Conservation (phyloP, 2,113 vertebrate species). For the Erythrolamprus reginae region DNA sequence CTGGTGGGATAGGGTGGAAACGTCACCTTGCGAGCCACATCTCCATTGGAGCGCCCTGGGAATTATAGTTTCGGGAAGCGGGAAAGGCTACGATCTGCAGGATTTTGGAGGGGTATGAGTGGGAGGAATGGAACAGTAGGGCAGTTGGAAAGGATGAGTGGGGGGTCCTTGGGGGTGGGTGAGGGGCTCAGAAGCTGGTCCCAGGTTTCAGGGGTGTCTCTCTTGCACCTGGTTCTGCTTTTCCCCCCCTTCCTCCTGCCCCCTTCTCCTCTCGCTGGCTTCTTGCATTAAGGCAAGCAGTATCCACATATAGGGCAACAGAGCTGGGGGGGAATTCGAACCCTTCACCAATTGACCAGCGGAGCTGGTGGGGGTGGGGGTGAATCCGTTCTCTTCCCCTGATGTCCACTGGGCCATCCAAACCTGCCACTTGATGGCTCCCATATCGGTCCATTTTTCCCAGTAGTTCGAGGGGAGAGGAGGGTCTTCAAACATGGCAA, state of each 20-base stretch:
- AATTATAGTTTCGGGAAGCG: not conserved
- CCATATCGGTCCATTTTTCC: not conserved
- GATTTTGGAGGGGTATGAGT: not conserved
- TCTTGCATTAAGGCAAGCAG: not conserved
- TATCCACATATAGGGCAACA: not conserved
- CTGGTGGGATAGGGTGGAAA: not conserved
- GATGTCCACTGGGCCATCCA: not conserved
- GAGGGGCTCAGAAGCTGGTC: not conserved
- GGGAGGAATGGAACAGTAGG: not conserved
- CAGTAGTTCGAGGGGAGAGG: no score
- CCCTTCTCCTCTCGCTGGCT: not conserved
- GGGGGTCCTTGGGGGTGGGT: not conserved
- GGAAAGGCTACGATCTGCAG: not conserved
- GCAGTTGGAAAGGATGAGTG: not conserved
- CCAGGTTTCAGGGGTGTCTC: not conserved
- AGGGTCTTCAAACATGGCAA: no score
- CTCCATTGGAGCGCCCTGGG: not conserved
- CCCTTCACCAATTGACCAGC: not conserved
- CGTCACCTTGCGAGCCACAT: not conserved
- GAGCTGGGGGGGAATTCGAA: not conserved
- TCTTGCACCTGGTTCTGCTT: not conserved
- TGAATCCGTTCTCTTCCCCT: not conserved
- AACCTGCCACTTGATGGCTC: not conserved
- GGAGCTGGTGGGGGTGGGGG: no score
- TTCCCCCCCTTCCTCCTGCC: not conserved